Conservation (phyloP, 2,113 vertebrate species). For the Lamprotornis superbus region DNA sequence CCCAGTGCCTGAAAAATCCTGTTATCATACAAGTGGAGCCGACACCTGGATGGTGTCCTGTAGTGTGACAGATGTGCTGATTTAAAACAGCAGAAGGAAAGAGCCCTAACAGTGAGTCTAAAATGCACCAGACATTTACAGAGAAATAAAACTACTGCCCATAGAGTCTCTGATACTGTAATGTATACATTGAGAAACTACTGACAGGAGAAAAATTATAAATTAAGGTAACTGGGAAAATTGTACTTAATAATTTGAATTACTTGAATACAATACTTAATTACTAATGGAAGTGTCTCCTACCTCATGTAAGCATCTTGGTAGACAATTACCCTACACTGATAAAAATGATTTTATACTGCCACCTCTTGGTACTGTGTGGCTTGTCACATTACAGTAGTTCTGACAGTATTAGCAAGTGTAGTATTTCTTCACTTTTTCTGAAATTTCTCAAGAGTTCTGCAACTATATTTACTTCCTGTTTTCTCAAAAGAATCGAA, state of each 20-base stretch:
- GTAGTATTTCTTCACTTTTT: neutral
- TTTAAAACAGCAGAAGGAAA: neutral
- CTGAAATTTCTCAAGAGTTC: neutral
- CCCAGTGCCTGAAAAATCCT: neutral
- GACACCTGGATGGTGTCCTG: neutral
- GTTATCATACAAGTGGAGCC: rapidly evolving
- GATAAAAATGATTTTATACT: neutral
- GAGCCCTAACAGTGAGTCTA: neutral
- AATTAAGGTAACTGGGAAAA: neutral
- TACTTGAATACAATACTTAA: neutral
- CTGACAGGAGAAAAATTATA: neutral
- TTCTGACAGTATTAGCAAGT: neutral
- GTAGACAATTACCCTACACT: neutral
- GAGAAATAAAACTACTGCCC: neutral
- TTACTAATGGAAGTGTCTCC: neutral
- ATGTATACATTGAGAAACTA: neutral
- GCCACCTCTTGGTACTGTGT: neutral
- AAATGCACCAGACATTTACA: neutral
- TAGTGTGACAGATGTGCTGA: neutral
- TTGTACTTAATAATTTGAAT: neutral
- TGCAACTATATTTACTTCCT: neutral
- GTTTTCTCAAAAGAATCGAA: neutral
- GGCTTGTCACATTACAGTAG: neutral
- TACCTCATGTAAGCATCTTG: neutral
- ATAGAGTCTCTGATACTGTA: neutral